Conservation (phyloP, 1,140 invertebrate species). For the Contarinia nasturtii region DNA sequence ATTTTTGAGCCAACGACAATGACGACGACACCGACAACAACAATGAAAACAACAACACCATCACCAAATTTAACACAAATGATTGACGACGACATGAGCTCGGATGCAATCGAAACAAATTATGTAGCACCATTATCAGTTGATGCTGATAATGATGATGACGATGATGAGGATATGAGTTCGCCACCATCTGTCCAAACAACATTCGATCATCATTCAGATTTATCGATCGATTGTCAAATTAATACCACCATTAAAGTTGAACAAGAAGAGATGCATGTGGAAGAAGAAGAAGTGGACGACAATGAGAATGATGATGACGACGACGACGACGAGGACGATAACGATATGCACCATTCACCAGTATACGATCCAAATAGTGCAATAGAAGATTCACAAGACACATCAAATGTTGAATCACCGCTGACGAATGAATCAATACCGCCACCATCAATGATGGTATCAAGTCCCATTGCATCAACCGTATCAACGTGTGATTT, state of each 20-base stretch:
- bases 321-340: constrained; percentile 3
- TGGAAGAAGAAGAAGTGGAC: constrained; percentile 3
- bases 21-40: too few relatives aligned
- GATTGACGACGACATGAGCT: too few relatives aligned
- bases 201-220: not conserved
- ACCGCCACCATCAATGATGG: not conserved
- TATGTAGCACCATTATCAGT: constrained; percentile 1
- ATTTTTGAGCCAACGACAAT: too few relatives aligned
- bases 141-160: constrained; percentile 1
- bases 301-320: constrained; percentile 3
- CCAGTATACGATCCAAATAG: not conserved
- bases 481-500: not conserved
- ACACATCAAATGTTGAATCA: not conserved
- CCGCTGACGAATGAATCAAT: not conserved
- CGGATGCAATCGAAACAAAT: not conserved
- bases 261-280: not conserved
- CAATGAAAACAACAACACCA: too few relatives aligned
- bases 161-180: constrained; percentile 1
- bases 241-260: not conserved
- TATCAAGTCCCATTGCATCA: not conserved
- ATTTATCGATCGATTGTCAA: too few relatives aligned
- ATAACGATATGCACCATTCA: constrained; percentile 5
- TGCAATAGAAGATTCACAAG: not conserved
- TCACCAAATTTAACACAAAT: too few relatives aligned
- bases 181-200: not conserved